These are phyloP conservation scores for Oedothorax gibbosus DNA, from an alignment of 1,140 invertebrate genomes.

Conservation along the genomic window DNA sequence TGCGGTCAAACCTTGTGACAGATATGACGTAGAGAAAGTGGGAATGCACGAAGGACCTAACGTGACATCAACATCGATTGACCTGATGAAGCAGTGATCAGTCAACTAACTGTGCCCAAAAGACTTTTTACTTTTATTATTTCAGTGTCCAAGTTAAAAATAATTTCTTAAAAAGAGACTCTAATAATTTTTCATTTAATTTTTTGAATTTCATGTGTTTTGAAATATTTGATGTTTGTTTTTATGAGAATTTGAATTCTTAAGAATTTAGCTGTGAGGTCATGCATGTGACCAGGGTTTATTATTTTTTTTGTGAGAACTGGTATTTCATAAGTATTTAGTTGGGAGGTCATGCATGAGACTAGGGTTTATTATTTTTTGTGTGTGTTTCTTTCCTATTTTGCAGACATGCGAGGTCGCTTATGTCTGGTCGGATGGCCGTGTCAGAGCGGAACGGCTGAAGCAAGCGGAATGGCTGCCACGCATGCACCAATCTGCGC, in stretches of 20 bases:
- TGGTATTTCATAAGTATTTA: no score
- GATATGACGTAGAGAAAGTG: slow-evolving; percentile 24
- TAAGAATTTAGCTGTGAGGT: background rate
- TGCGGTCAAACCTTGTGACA: background rate
- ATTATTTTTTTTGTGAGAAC: slow-evolving; percentile 9
- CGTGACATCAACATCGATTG: background rate
- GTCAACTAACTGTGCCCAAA: background rate
- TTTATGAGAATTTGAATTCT: background rate
- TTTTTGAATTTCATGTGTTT: background rate
- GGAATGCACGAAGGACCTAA: slow-evolving; percentile 6
- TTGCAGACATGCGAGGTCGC: no score
- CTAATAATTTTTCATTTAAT: background rate
- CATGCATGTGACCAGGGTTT: background rate
- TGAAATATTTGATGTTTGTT: background rate
- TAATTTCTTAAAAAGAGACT: background rate
- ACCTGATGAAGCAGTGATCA: background rate
- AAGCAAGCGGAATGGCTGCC: no score
- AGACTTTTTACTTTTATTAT: no score
- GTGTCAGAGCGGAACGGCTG: no score
- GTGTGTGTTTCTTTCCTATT: background rate
- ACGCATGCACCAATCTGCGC: no score
- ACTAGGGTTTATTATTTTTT: no score
- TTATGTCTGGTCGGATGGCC: no score
- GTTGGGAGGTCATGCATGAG: no score
- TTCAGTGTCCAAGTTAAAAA: background rate